Conservation (phyloP, 2,888 invertebrate genomes). For the Sminthurides aquaticus region DNA sequence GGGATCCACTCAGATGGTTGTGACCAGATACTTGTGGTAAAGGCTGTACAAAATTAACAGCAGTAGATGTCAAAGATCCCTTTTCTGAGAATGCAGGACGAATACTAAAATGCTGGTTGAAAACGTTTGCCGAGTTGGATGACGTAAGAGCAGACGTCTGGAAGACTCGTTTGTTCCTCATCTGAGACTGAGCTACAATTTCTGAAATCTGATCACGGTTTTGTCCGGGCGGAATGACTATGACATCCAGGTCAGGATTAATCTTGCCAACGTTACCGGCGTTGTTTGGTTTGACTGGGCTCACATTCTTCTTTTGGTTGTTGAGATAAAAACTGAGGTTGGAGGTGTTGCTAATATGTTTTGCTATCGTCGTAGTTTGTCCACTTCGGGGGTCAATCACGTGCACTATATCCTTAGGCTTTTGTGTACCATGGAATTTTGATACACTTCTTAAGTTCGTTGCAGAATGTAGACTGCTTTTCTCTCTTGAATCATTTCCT, state of each 20-base stretch:
- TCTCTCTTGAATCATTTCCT: neutral
- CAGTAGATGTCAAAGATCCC: neutral
- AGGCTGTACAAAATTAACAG: slow-evolving; percentile 28
- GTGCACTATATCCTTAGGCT: slow-evolving; percentile 39
- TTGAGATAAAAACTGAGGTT: neutral
- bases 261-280: slow-evolving; percentile 38
- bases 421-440: neutral
- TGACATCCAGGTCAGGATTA: slow-evolving; percentile 42
- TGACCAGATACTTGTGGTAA: slow-evolving; percentile 13
- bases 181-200: neutral
- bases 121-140: neutral
- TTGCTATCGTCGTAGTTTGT: slow-evolving; percentile 39
- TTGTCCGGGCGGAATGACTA: slow-evolving; percentile 30
- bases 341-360: slow-evolving; percentile 38
- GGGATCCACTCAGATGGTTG: neutral
- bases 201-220: neutral
- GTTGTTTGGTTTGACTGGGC: slow-evolving; percentile 33
- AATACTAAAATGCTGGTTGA: neutral
- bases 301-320: slow-evolving; percentile 13
- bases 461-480: neutral
- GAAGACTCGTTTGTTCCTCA: neutral
- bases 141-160: neutral
- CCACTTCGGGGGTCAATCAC: slow-evolving; percentile 40
- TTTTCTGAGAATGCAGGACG: neutral
- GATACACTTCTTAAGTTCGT: neutral